Evolutionary conservation across 2,888 invertebrate genomes (phyloP).

Genomic region (Melikaiella ostensackeni): DNA sequence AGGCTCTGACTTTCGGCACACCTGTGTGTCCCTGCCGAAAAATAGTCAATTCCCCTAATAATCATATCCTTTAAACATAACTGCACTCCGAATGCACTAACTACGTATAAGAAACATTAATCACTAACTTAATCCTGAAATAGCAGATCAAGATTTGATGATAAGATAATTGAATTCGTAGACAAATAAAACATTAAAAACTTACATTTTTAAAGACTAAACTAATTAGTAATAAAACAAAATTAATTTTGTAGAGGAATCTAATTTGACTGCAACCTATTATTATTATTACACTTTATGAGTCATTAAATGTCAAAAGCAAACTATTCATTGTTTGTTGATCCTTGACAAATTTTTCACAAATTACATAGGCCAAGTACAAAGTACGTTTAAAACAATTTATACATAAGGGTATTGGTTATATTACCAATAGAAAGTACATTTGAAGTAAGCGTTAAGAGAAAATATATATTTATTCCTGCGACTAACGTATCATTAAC

Average conservation of each 20-base stretch:
- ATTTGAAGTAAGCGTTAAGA: slow-evolving; percentile 12
- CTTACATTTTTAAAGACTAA: not conserved
- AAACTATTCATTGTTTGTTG: not conserved
- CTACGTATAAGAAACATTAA: too few relatives aligned
- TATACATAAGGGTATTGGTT: not conserved
- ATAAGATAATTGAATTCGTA: too few relatives aligned
- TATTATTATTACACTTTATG: slow-evolving; percentile 11
- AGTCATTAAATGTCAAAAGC: slow-evolving; percentile 22
- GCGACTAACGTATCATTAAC: slow-evolving; percentile 35
- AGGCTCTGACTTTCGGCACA: slow-evolving; percentile 48
- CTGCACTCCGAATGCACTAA: not conserved
- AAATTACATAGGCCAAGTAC: not conserved
- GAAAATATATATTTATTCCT: slow-evolving; percentile 21
- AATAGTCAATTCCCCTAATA: slow-evolving; percentile 9
- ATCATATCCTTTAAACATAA: not conserved
- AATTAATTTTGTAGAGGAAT: slow-evolving; percentile 5
- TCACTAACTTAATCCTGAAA: too few relatives aligned
- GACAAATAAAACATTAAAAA: too few relatives aligned
- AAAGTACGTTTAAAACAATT: not conserved
- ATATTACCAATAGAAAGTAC: slow-evolving; percentile 26
- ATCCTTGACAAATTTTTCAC: slow-evolving; percentile 3
- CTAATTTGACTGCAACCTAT: not conserved
- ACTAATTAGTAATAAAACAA: not conserved
- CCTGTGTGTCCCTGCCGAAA: slow-evolving; percentile 47
- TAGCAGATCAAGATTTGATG: too few relatives aligned